Base-by-base conservation (phyloP, 2,888 invertebrate species). In the Caenorhabditis imperialis region DNA sequence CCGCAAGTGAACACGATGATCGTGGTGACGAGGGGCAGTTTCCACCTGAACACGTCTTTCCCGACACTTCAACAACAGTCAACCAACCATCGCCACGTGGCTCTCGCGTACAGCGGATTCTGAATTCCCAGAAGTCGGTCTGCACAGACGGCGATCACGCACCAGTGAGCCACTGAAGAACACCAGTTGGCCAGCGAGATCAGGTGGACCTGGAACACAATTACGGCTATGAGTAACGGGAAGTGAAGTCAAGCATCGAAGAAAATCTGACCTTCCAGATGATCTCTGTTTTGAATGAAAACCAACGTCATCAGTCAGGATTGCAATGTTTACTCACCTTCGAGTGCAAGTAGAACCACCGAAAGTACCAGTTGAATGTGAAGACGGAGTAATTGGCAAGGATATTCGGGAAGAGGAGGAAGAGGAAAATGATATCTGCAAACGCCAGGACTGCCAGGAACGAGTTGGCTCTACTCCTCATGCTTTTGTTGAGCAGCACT, bases 91-190 rank as follows among this genome's bases (percentile, higher is more conserved):
- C 61, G 45, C 79, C 79, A 79, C 16, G 70, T 73, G 33, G 79
- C 75, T 50, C 79, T 61, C 2, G 83, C 82, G 40, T 85, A 85
- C 4, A 86, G 72, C 7, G 86, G 86, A 50, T 84, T 81, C 33
- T 83, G 78, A 48, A 86, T 86, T 18, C 86, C 86, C 22, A 87
- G 75, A 38, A 86, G 70, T 18, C 86, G 81, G 50, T 86, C 86
- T 0, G 83, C 79, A 37, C 86, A 87, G 42, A 86, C 86, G n/a
- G 86, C 83, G 16, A 86, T 87, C 22, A 86, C 85, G 67, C 84
- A 84, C 85, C 85, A 87, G 62, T 87, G 86, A 37, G 86, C 86
- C 27, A 87, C 85, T 12, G 84, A 84, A n/a, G 86, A 87, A 30
- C 84, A 84, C 86, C 86, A 86, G 67, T 86, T 86, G 30, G 86